Conservation (phyloP, 2,797 vertebrate species). For the Gymnothorax javanicus region DNA sequence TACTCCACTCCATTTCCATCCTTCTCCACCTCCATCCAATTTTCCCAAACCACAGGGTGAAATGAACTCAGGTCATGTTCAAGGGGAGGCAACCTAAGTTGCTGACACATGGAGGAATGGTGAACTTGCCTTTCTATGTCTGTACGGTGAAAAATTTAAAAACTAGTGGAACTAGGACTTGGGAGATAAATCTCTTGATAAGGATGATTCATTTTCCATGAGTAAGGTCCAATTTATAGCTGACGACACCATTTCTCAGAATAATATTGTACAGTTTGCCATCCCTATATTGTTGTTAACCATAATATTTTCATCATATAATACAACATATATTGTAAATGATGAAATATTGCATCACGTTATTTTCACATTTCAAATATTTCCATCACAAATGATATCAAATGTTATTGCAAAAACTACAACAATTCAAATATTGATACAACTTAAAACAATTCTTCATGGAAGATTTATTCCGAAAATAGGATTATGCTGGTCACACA, state of each 20-base stretch:
- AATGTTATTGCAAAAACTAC: background rate
- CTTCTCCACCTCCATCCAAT: background rate
- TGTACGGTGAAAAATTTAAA: background rate
- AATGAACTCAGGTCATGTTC: background rate
- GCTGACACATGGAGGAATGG: background rate
- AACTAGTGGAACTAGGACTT: background rate
- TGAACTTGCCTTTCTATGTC: background rate
- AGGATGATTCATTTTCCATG: background rate
- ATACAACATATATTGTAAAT: background rate
- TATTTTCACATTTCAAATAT: background rate
- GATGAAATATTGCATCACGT: background rate
- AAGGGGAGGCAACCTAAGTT: background rate
- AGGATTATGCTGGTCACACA: background rate
- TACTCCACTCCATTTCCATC: background rate
- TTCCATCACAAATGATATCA: background rate
- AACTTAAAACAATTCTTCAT: background rate
- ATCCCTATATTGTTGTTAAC: background rate
- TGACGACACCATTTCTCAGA: background rate
- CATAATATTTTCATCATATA: background rate
- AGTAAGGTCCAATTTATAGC: background rate
- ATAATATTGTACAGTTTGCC: background rate
- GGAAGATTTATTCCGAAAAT: background rate
- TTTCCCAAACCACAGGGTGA: constrained; percentile 5
- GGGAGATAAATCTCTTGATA: background rate
- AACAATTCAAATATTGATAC: background rate